Evolutionary conservation across 1,140 invertebrate species (phyloP), one percentile per base, ranked within the genome.

Genomic region (Drosophila sp.): DNA sequence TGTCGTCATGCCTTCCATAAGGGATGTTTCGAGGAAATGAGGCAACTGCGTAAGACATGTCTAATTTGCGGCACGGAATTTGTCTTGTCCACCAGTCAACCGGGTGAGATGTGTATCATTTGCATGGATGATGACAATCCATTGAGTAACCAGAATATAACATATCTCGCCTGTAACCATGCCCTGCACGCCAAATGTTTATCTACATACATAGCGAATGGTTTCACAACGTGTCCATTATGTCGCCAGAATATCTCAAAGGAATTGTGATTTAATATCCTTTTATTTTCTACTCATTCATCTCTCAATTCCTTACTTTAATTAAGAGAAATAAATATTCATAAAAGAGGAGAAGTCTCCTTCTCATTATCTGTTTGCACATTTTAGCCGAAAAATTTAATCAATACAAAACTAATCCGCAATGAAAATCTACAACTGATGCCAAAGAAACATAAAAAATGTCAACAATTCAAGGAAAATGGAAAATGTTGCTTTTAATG

Each of bases 381-480:
- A 7, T 27, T 50, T 50, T 27, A 3, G 27, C n/a, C 25, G 17
- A 32, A 56, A 55, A 47, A 56, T 56, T 56, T 58, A 23, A 58
- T 58, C 56, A 58, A 58, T 58, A 58, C 4, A 11, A 17, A 35
- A 25, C n/a, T 25, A 58, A 35, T 25, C 30, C 17, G 0, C n/a
- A 10, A 25, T 23, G 33, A 7, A 25, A 35, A 58, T 58, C 56
- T 58, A 25, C 7, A 23, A 58, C 32, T 17, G 7, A 10, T 35
- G 30, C 29, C n/a, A 35, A 58, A 35, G 8, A 35, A 58, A 32
- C 32, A 58, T 35, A 38, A 58, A 58, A 58, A 58, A 25, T 58
- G 56, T 58, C 56, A 58, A 58, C 56, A 58, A 58, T 25, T 35
- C 17, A 58, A 25, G 32, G 56, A 4, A 58, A 58, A 58, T 27